Percentiles rank a stretch among this genome's conserved stretches.
Evolutionary conservation across 1,140 invertebrate species (phyloP).

Genomic region (Tetramorium alpestre): DNA sequence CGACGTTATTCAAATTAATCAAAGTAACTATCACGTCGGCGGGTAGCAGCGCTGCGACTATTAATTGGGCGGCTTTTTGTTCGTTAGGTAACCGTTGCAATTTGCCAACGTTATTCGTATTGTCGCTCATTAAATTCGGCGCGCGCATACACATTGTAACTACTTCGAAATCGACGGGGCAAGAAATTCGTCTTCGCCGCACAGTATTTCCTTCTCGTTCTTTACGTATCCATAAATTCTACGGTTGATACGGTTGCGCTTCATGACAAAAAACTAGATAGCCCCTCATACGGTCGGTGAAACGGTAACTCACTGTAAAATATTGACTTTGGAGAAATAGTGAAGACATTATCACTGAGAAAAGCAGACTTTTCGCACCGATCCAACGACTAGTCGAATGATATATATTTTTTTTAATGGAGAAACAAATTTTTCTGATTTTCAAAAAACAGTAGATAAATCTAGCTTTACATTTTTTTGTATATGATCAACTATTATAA

Average conservation of each 20-base stretch:
- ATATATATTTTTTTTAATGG: neutral
- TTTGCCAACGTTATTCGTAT: slow-evolving; percentile 50
- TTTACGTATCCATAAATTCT: slow-evolving; percentile 42
- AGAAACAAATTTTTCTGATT: neutral
- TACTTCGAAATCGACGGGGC: slow-evolving; percentile 13
- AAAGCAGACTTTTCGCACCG: neutral
- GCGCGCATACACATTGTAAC: neutral
- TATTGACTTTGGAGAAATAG: slow-evolving; percentile 50
- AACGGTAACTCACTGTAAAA: slow-evolving; percentile 39
- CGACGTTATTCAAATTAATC: slow-evolving; percentile 62
- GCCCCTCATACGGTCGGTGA: neutral
- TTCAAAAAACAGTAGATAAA: neutral
- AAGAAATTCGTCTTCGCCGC: slow-evolving; percentile 43
- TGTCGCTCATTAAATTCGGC: slow-evolving; percentile 56
- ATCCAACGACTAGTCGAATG: neutral
- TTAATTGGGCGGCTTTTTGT: slow-evolving; percentile 61
- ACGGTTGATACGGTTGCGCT: slow-evolving; percentile 9
- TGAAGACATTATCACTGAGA: neutral
- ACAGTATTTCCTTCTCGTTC: neutral
- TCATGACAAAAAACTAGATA: slow-evolving; percentile 35
- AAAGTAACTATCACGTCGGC: slow-evolving; percentile 54
- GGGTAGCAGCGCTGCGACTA: slow-evolving; percentile 17
- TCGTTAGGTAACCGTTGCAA: slow-evolving; percentile 49
- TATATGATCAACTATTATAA: too few relatives aligned
- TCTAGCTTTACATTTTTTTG: neutral